These are phyloP conservation scores for Habrosyne pyritoides DNA, from an alignment of 2,888 invertebrate species.

Conservation along the genomic window DNA sequence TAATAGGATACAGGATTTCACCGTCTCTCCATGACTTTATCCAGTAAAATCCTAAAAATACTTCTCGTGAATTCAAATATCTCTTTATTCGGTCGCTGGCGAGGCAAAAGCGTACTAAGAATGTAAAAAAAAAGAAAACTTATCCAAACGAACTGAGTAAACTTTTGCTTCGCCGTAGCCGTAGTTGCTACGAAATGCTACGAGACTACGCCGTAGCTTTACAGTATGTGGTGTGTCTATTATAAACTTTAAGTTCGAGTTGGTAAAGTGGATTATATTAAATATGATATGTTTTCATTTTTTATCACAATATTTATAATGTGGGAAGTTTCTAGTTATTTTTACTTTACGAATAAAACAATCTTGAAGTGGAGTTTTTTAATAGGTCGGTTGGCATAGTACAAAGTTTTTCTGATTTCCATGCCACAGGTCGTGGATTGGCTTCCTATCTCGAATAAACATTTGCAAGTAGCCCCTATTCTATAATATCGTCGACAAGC, in stretches of 20 bases:
- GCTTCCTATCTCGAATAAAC: too few species aligned
- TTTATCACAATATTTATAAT: too few species aligned
- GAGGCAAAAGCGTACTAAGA: slow-evolving; percentile 1
- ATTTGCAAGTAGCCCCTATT: too few species aligned
- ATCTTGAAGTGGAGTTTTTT: too few species aligned
- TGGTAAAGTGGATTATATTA: not conserved
- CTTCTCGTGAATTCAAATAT: not conserved
- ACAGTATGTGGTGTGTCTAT: slow-evolving; percentile 1
- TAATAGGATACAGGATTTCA: not conserved
- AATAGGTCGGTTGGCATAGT: too few species aligned
- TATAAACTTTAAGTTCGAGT: not conserved
- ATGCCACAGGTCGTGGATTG: too few species aligned
- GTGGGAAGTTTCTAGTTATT: too few species aligned
- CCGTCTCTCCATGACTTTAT: not conserved
- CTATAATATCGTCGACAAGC: too few species aligned
- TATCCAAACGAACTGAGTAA: slow-evolving; percentile 1
- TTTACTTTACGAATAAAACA: too few species aligned
- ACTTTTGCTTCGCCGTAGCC: slow-evolving; percentile 1
- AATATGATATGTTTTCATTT: not conserved
- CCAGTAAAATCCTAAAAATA: not conserved
- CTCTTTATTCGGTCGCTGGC: not conserved
- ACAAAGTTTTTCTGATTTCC: too few species aligned
- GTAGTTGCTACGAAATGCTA: not conserved
- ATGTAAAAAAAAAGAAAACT: not conserved
- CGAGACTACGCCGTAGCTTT: slow-evolving; percentile 2